A percentile compares a stretch with the other conserved stretches of the same genome.
These are phyloP conservation scores for Mirza zaza DNA, from an alignment of 2,113 vertebrate genomes.

Conservation along the genomic window DNA sequence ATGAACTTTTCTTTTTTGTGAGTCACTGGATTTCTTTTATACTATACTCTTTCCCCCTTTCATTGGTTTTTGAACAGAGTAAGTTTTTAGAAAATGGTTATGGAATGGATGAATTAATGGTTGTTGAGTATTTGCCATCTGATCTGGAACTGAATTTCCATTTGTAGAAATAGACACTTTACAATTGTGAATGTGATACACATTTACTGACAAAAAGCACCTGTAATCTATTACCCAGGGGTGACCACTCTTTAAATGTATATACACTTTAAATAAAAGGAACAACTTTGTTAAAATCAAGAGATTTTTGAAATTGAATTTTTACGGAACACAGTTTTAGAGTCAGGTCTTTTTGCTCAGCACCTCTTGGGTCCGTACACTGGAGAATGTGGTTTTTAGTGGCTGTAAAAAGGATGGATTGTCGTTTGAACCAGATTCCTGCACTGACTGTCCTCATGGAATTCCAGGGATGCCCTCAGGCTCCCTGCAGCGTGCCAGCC, in stretches of 20 bases:
- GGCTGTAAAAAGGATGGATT: background rate
- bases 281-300: background rate
- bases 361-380: background rate
- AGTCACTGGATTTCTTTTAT: background rate
- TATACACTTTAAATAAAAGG: background rate
- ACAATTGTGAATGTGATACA: background rate
- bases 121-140: background rate
- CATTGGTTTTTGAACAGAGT: background rate
- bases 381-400: background rate
- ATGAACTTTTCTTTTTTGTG: background rate
- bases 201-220: background rate
- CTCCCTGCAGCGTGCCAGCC: too few relatives aligned
- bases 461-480: background rate
- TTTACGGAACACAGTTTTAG: background rate
- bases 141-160: background rate
- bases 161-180: constrained; percentile 6
- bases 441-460: background rate
- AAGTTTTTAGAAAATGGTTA: background rate
- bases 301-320: background rate
- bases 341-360: background rate
- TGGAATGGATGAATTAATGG: background rate
- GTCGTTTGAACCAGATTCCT: background rate
- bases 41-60: background rate
- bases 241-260: background rate
- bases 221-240: background rate